These are phyloP conservation scores for Erythrocebus patas DNA, from an alignment of 2,113 vertebrate genomes.

Conservation along the genomic window DNA sequence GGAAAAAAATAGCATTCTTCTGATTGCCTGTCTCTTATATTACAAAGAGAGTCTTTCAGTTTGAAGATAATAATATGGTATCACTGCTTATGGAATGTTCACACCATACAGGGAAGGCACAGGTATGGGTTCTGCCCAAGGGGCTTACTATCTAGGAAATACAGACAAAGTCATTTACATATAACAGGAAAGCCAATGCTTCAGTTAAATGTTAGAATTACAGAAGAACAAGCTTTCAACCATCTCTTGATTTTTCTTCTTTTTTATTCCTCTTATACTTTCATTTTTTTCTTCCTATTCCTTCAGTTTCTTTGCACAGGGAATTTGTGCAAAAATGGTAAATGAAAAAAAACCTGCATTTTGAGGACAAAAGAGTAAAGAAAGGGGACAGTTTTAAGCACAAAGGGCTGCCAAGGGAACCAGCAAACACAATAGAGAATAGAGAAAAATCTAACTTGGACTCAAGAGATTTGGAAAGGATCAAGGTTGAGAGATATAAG, in stretches of 20 bases:
- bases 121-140: neutral
- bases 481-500: neutral
- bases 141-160: conserved; percentile 18
- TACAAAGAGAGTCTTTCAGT: conserved; percentile 44
- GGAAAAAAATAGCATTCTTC: conserved; percentile 40
- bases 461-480: neutral
- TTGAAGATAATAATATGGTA: neutral
- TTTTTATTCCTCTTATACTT: neutral
- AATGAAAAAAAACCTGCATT: neutral
- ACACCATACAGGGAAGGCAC: neutral
- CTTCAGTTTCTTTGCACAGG: conserved; percentile 26
- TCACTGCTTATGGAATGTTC: neutral
- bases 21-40: neutral
- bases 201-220: conserved; percentile 18
- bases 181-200: neutral
- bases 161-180: neutral
- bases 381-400: neutral
- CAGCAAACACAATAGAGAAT: neutral
- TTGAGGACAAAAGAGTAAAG: conserved; percentile 30
- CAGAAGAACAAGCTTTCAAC: neutral
- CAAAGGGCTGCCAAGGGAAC: neutral
- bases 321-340: neutral
- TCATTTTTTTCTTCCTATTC: neutral
- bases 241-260: neutral
- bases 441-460: neutral